Conservation (phyloP, 23 tunicate genomes). For the Phallusia fumigata region DNA sequence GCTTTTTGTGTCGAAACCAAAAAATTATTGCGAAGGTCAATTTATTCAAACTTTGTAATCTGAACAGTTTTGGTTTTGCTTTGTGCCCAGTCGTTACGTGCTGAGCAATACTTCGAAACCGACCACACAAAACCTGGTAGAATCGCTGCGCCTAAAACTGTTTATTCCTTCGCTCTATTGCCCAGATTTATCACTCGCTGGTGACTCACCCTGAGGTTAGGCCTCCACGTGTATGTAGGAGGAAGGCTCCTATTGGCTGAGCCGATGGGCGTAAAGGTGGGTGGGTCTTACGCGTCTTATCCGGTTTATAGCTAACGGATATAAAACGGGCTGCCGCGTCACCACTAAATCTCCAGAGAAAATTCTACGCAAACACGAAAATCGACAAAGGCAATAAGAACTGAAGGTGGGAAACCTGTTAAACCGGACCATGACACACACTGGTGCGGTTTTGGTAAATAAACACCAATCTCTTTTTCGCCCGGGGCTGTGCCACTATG, state of each 20-base stretch:
- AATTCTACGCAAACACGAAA: neutral
- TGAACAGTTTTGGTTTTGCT: no score
- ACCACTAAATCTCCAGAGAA: neutral
- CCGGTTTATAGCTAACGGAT: neutral
- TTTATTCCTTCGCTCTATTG: no score
- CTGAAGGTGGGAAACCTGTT: neutral
- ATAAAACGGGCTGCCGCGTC: no score
- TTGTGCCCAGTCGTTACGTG: no score
- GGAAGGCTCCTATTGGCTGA: neutral
- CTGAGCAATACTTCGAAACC: no score
- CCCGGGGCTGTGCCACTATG: neutral
- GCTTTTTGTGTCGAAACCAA: no score
- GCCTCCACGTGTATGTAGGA: neutral
- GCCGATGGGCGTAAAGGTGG: neutral
- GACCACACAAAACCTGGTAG: no score
- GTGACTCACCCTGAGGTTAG: no score
- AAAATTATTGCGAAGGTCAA: no score
- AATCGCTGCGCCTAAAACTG: no score
- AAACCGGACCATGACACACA: neutral
- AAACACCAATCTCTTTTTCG: neutral
- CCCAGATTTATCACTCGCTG: no score
- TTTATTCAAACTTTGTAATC: no score
- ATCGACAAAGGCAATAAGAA: neutral
- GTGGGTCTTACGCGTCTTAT: neutral
- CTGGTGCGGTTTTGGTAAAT: neutral